Evolutionary conservation across 1,140 invertebrate species (phyloP).

Genomic region (Drosophila oshimai): DNA sequence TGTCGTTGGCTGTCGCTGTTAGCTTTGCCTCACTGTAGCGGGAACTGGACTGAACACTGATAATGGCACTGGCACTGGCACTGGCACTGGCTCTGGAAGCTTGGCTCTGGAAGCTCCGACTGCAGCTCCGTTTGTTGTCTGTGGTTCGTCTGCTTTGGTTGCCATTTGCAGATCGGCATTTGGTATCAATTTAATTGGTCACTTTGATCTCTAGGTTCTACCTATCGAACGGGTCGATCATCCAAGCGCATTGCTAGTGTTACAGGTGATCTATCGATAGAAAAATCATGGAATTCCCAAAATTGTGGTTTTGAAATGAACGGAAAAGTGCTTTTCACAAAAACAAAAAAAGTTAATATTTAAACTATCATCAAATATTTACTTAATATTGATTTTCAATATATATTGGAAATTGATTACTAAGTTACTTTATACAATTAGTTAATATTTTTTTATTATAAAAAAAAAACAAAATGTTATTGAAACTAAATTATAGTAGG

Average conservation of each 20-base stretch:
- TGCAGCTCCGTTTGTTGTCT: slow-evolving; percentile 23
- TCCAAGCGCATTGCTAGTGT: not conserved
- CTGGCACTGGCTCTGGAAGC: slow-evolving; percentile 1
- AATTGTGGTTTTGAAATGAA: too few relatives aligned
- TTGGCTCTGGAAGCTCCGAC: slow-evolving; percentile 1
- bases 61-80: not conserved
- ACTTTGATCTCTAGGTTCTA: not conserved
- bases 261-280: not conserved
- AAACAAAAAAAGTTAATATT: too few relatives aligned
- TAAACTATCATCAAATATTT: too few relatives aligned
- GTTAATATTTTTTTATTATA: too few relatives aligned
- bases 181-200: slow-evolving; percentile 5
- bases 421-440: too few relatives aligned
- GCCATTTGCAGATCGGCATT: slow-evolving; percentile 50
- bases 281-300: not conserved
- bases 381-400: too few relatives aligned
- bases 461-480: too few relatives aligned
- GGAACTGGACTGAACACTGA: not conserved
- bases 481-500: too few relatives aligned
- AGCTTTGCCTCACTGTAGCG: slow-evolving; percentile 45
- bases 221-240: slow-evolving; percentile 1
- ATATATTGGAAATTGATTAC: too few relatives aligned
- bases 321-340: too few relatives aligned
- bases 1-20: slow-evolving; percentile 21
- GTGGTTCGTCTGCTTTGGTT: slow-evolving; percentile 15